A percentile compares a stretch with the other conserved stretches of the same genome.
phyloP scores from a whole-genome alignment of 64 coral and sea anemone genomes.

The Astreopora myriophthalma region DNA sequence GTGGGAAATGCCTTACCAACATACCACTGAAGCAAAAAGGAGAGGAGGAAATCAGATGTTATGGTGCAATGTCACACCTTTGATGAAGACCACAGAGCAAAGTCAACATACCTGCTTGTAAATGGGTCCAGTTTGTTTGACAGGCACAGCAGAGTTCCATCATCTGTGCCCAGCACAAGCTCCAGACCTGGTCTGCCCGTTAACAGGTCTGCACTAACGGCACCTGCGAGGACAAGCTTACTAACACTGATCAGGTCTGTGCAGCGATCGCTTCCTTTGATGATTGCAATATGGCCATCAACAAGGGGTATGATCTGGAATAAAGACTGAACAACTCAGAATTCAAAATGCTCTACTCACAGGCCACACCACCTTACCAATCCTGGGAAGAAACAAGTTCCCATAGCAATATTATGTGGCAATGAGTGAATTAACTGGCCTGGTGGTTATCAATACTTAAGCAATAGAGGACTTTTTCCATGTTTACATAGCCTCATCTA shows the following conservation, averaged over 20 bases:
- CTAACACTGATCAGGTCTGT: conserved; percentile 60
- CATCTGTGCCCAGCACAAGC: conserved; percentile 46
- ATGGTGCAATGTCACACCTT: background rate
- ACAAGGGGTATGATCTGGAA: conserved; percentile 59
- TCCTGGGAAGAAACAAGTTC: no score
- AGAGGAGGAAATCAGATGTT: no score
- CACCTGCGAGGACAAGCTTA: conserved; percentile 1
- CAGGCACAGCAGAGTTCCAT: conserved; percentile 53
- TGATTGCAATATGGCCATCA: conserved; percentile 61
- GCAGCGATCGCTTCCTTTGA: conserved; percentile 63
- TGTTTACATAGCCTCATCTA: no score
- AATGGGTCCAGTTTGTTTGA: conserved; percentile 3
- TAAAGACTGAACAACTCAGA: no score
- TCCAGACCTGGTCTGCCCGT: conserved; percentile 50
- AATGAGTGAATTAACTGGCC: no score
- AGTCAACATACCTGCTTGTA: background rate
- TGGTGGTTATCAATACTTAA: no score
- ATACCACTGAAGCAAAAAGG: no score
- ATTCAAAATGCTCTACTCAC: no score
- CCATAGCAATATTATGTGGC: no score
- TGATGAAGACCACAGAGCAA: background rate
- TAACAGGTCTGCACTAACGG: conserved; percentile 48
- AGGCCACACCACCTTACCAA: no score
- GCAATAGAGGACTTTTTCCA: no score
- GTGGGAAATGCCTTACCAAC: no score